Evolutionary conservation across 2,888 invertebrate species (phyloP), one percentile per base, ranked within the genome.

Genomic region (Parochlus steinenii): DNA sequence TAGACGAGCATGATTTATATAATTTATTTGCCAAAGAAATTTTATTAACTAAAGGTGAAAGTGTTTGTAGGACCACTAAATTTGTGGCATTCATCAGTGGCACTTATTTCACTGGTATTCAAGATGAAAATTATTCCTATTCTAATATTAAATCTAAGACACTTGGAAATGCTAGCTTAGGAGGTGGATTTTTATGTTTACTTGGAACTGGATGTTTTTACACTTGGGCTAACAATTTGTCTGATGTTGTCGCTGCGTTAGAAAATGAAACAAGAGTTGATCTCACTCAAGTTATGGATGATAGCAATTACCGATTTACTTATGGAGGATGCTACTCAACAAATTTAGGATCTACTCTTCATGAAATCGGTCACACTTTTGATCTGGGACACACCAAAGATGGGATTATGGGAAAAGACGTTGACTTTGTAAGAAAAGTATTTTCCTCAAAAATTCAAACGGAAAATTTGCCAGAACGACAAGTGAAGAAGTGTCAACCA

Each of bases 351-450:
- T 80, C 89, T 11, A 79, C 85, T 6, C 74, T 89, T 25, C 95
- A 95, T 55, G 95, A 95, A 64, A 64, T 95, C 30, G 86, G 86
- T 11, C 95, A 95, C 54, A 85, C 85, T 1, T 89, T 95, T 55
- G 89, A 92, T 58, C 67, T 95, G 38, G 92, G 89, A 1, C 93
- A 95, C 53, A 82, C 87, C 0, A 69, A 73, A 45, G 72, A 78
- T 45, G 93, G 93, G 12, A 81, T 95, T 39, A 95, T 95, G 95
- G 86, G 85, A 26, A 69, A 79, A 52, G 87, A 85, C 26, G 87
- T 86, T 53, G 83, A 86, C 54, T 76, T 82, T 46, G 68, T 87
- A 35, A 74, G 82, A 50, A 66, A 74, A 39, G 74, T 83, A 22
- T 83, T 87, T 49, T 64, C 71, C n/a, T 64, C 69, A 4, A 67